Evolutionary conservation across 2,888 invertebrate genomes (phyloP).

Genomic region (Calameuta pallipes): DNA sequence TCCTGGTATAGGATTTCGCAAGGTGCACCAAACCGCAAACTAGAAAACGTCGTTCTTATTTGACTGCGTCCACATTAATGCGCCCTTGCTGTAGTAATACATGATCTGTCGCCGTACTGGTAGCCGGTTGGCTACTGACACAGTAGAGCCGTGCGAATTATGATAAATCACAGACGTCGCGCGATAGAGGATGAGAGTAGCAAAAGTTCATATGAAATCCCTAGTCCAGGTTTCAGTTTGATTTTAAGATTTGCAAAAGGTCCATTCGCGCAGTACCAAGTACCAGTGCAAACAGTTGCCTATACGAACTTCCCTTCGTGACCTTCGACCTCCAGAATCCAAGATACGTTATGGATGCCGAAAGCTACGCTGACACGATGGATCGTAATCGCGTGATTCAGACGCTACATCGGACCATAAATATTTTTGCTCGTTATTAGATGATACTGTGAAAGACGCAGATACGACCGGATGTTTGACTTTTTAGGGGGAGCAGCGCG

Average conservation of each 20-base stretch:
- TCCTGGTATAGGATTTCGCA: conserved; percentile 22
- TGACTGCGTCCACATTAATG: background rate
- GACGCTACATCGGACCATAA: background rate
- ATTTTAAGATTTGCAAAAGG: background rate
- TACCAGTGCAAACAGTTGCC: background rate
- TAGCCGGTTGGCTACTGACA: background rate
- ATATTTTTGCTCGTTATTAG: background rate
- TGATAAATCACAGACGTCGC: background rate
- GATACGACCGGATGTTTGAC: background rate
- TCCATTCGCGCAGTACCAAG: background rate
- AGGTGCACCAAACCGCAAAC: conserved; percentile 17
- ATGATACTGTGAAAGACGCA: background rate
- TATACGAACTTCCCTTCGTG: background rate
- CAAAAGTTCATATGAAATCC: background rate
- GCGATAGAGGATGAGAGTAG: background rate
- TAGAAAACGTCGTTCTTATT: conserved; percentile 13
- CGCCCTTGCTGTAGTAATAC: background rate
- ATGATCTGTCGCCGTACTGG: background rate
- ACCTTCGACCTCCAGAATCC: background rate
- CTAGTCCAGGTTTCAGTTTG: background rate
- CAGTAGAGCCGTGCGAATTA: background rate
- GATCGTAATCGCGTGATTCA: background rate
- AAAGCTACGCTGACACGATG: background rate
- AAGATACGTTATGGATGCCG: background rate
- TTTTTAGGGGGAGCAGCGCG: background rate